phyloP scores from a whole-genome alignment of 1,140 invertebrate species.

The Tetramorium parvispinum region DNA sequence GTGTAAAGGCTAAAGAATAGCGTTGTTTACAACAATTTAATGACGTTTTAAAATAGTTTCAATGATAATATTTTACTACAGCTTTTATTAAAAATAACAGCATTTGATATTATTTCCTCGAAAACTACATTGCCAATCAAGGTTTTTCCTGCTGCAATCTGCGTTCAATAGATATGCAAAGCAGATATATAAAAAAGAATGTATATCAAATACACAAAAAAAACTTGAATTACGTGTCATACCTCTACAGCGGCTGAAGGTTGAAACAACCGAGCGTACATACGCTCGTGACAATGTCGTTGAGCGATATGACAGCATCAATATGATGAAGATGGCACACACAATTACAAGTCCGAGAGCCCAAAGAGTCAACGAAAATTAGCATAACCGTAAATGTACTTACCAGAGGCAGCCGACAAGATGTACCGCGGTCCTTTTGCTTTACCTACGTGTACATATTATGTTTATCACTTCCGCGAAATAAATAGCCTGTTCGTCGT shows the following conservation, averaged over 20 bases:
- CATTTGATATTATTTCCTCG: neutral
- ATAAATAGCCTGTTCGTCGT: neutral
- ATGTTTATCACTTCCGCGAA: constrained; percentile 41
- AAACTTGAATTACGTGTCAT: constrained; percentile 29
- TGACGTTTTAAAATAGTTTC: neutral
- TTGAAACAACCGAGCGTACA: neutral
- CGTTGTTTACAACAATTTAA: constrained; percentile 3
- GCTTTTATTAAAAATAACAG: neutral
- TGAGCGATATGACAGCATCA: neutral
- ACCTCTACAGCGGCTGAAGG: neutral
- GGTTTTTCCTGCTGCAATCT: neutral
- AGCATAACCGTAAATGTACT: constrained; percentile 55
- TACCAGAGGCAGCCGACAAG: neutral
- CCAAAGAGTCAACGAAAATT: constrained; percentile 53
- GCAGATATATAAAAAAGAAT: neutral
- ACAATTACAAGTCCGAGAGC: constrained; percentile 52
- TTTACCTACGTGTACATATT: constrained; percentile 14
- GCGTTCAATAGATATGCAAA: neutral
- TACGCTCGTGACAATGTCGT: neutral
- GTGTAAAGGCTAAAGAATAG: neutral
- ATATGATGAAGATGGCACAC: constrained; percentile 30
- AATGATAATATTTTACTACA: neutral
- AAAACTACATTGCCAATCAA: neutral
- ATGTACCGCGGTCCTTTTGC: neutral
- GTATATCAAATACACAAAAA: neutral